Base-by-base conservation (phyloP, 2,888 invertebrate species). In the Acronicta leporina region DNA sequence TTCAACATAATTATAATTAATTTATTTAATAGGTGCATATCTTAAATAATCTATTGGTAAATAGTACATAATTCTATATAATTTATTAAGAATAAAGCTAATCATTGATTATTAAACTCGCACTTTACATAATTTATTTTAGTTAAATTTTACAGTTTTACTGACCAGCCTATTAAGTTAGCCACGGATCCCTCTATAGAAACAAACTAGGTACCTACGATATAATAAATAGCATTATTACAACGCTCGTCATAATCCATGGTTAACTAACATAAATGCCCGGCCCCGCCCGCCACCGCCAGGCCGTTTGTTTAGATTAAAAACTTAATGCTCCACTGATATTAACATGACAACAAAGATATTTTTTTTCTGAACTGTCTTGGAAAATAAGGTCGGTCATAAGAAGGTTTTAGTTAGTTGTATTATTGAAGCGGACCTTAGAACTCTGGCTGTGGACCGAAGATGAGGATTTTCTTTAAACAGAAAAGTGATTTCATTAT, bases 251-350 rank as follows among this genome's bases (percentile, higher is more conserved):
- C 85, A 86, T 93, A 92, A 93, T 93, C 93, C 90, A 81, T 75
- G 87, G 87, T 88, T 92, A 93, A 93, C 91, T 91, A 92, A 90
- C 92, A 92, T 91, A 87, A 92, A 92, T 92, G 92, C 89, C 80
- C 73, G 79, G 85, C 85, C 84, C 76, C 81, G 67, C 81, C 47
- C 75, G 80, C 47, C 65, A 58, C 57, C 71, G 66, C 58, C 63
- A 70, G 83, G 85, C 90, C 89, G 85, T 93, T 92, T 93, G 90
- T 93, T 90, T 89, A 92, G 91, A 93, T 93, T 93, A 92, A 89
- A n/a, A 92, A 90, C 84, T 70, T 89, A 88, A 89, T 87, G 68
- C 84, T 77, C 63, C 75, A 79, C 78, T 77, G 80, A 86, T 84
- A 87, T 88, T 88, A 89, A 85, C 80, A 80, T 73, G 79, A 82